A percentile compares a stretch with the other conserved stretches of the same genome.
Conservation (phyloP, 2,113 vertebrate genomes). For the Vulpes vulpes region DNA sequence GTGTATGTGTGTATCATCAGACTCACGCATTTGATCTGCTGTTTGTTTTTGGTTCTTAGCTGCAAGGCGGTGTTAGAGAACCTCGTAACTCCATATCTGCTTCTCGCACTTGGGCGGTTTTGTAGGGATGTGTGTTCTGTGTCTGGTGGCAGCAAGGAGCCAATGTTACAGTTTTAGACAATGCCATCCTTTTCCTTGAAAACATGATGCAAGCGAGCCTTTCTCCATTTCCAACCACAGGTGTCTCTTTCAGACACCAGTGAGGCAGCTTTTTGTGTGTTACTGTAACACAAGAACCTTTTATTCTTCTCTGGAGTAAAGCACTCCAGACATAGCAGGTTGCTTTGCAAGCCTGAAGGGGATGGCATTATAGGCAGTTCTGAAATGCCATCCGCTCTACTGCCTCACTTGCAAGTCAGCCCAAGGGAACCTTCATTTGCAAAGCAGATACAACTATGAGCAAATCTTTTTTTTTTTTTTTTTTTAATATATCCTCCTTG, state of each 20-base stretch:
- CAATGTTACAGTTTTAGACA: conserved; percentile 23
- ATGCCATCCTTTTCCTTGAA: conserved; percentile 34
- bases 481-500: not conserved
- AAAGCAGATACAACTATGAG: not conserved
- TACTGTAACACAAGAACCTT: not conserved
- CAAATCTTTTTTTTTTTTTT: not conserved
- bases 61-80: not conserved
- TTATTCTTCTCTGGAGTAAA: conserved; percentile 36
- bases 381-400: not conserved
- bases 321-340: not conserved
- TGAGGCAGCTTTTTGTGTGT: not conserved
- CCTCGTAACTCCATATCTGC: conserved; percentile 4
- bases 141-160: not conserved
- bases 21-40: not conserved
- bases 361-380: not conserved
- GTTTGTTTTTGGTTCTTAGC: conserved; percentile 53
- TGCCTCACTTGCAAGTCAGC: not conserved
- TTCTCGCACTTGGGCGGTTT: not conserved
- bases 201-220: not conserved
- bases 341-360: not conserved
- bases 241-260: conserved; percentile 28
- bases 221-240: conserved; percentile 34
- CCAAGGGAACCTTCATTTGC: not conserved
- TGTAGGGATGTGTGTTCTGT: rapidly evolving
- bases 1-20: not conserved